A percentile compares a stretch with the other conserved stretches of the same genome.
Evolutionary conservation across 2,888 invertebrate genomes (phyloP).

Genomic region (Stenotaenia linearis): DNA sequence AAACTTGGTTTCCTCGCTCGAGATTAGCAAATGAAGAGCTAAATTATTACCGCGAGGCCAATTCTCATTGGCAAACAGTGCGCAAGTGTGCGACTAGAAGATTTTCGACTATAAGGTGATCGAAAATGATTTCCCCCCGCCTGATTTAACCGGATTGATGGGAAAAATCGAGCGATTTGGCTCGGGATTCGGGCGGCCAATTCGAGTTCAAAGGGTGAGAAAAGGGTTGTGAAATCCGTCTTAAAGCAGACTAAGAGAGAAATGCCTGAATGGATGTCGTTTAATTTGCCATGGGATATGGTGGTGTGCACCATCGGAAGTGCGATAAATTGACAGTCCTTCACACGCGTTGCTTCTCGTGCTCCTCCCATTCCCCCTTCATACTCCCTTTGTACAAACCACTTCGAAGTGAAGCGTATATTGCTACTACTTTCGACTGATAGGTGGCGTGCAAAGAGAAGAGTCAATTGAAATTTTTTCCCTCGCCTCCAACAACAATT

Average conservation of each 20-base stretch:
- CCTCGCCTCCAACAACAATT: not conserved
- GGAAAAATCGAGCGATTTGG: not conserved
- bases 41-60: not conserved
- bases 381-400: not conserved
- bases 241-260: not conserved
- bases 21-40: not conserved
- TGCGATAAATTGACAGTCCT: constrained; percentile 17
- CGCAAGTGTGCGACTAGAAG: not conserved
- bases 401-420: not conserved
- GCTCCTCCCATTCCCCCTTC: not conserved
- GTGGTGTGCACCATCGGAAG: constrained; percentile 24
- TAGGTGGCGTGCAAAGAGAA: not conserved
- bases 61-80: not conserved
- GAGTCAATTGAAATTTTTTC: not conserved
- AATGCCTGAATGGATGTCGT: constrained; percentile 5
- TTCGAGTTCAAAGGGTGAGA: not conserved
- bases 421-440: not conserved
- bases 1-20: not conserved
- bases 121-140: not conserved
- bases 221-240: not conserved
- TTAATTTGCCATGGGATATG: constrained; percentile 29
- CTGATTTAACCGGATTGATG: too few relatives aligned
- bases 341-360: not conserved
- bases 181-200: not conserved
- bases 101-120: not conserved